phyloP scores from a whole-genome alignment of 2,888 invertebrate species.

The Brassicogethes aeneus region DNA sequence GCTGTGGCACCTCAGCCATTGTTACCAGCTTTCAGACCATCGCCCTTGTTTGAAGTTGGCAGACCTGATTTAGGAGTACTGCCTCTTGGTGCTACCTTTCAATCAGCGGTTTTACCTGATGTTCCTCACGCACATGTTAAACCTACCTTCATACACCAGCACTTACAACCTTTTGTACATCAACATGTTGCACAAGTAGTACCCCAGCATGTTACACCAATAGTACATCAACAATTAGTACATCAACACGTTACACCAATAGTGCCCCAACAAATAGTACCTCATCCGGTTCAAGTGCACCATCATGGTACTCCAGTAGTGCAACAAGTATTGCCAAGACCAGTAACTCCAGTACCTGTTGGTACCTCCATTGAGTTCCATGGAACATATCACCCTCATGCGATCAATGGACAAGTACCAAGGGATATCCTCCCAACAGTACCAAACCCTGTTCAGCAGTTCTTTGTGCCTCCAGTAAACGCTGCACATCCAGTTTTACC shows the following conservation, averaged over 20 bases:
- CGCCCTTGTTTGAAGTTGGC: constrained; percentile 27
- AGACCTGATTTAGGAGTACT: constrained; percentile 30
- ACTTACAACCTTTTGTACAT: background rate
- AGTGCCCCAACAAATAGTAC: constrained; percentile 4
- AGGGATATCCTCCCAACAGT: constrained; percentile 4
- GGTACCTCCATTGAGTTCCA: constrained; percentile 11
- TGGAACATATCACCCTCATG: constrained; percentile 4
- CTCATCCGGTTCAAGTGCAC: constrained; percentile 1
- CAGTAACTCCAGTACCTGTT: constrained; percentile 1
- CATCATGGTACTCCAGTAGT: constrained; percentile 7
- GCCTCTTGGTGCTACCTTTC: constrained; percentile 27
- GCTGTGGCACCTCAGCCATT: constrained; percentile 10
- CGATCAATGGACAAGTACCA: constrained; percentile 5
- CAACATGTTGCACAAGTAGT: background rate
- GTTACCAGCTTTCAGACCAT: constrained; percentile 15
- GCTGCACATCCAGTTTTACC: background rate
- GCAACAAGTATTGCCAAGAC: background rate
- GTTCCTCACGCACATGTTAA: constrained; percentile 1
- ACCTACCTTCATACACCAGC: constrained; percentile 1
- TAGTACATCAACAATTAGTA: constrained; percentile 7
- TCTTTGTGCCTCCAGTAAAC: background rate
- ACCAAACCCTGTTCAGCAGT: background rate
- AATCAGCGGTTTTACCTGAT: constrained; percentile 20
- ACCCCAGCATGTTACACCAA: background rate
- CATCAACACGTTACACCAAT: constrained; percentile 11